A percentile compares a stretch with the other conserved stretches of the same genome.
phyloP scores from a whole-genome alignment of 2,113 vertebrate species.

The Sapayoa aenigma region DNA sequence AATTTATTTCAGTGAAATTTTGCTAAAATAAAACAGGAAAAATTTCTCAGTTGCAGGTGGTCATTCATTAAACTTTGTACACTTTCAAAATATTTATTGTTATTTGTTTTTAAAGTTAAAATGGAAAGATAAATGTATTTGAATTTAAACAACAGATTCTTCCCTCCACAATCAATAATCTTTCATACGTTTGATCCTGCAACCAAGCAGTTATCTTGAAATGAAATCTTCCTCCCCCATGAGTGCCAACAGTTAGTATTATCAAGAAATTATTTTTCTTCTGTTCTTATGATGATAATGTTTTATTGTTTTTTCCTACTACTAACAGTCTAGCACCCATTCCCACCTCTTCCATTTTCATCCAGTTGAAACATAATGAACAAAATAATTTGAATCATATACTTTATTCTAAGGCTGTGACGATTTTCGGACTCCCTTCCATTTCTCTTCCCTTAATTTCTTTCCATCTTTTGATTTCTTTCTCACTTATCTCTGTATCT shows the following conservation, averaged over 20 bases:
- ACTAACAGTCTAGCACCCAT: neutral
- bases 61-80: neutral
- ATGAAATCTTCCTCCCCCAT: neutral
- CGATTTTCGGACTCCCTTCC: neutral
- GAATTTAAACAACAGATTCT: neutral
- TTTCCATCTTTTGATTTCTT: neutral
- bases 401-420: neutral
- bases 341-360: neutral
- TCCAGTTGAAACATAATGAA: neutral
- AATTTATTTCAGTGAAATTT: neutral
- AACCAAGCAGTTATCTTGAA: neutral
- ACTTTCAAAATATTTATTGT: neutral
- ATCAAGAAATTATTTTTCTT: neutral
- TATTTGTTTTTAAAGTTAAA: neutral
- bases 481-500: neutral
- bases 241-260: neutral
- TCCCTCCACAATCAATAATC: neutral
- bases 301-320: neutral
- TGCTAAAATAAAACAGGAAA: neutral
- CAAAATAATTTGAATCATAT: neutral
- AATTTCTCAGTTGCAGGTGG: neutral
- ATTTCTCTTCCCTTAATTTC: neutral
- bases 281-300: neutral
- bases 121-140: neutral
- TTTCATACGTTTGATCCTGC: neutral